Evolutionary conservation across 2,113 vertebrate genomes (phyloP).

Genomic region (Speoplatyrhinus poulsoni): DNA sequence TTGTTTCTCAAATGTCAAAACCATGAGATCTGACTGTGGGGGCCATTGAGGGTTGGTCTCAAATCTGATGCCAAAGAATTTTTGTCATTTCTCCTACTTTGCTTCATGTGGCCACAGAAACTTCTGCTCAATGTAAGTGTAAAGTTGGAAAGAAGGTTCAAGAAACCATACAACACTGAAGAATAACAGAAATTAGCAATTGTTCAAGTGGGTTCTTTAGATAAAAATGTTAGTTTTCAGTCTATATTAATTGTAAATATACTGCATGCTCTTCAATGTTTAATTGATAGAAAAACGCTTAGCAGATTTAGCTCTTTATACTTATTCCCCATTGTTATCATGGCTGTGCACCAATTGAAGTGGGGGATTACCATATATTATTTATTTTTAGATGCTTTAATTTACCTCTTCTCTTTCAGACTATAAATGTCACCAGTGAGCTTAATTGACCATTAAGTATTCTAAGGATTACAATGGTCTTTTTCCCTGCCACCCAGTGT

Average conservation of each 20-base stretch:
- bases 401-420: slow-evolving; percentile 62
- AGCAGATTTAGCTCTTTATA: slow-evolving; percentile 17
- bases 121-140: slow-evolving; percentile 10
- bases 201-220: too few species aligned
- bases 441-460: slow-evolving; percentile 68
- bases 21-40: neutral
- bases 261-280: slow-evolving; percentile 11
- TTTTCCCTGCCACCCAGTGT: slow-evolving; percentile 51
- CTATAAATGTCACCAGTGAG: slow-evolving; percentile 58
- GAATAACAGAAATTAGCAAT: too few species aligned
- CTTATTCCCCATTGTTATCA: slow-evolving; percentile 38
- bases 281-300: too few species aligned
- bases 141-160: neutral
- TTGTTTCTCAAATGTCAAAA: slow-evolving; percentile 50
- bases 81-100: slow-evolving; percentile 23
- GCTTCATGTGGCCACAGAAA: slow-evolving; percentile 16
- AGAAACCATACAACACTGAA: too few species aligned
- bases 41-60: slow-evolving; percentile 10
- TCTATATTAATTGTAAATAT: neutral
- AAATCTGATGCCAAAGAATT: slow-evolving; percentile 21
- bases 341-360: slow-evolving; percentile 44
- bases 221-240: too few species aligned
- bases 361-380: slow-evolving; percentile 48
- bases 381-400: slow-evolving; percentile 68
- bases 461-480: slow-evolving; percentile 71